These are phyloP conservation scores for Oryzias melastigma DNA, from an alignment of 2,113 vertebrate genomes.

Conservation along the genomic window DNA sequence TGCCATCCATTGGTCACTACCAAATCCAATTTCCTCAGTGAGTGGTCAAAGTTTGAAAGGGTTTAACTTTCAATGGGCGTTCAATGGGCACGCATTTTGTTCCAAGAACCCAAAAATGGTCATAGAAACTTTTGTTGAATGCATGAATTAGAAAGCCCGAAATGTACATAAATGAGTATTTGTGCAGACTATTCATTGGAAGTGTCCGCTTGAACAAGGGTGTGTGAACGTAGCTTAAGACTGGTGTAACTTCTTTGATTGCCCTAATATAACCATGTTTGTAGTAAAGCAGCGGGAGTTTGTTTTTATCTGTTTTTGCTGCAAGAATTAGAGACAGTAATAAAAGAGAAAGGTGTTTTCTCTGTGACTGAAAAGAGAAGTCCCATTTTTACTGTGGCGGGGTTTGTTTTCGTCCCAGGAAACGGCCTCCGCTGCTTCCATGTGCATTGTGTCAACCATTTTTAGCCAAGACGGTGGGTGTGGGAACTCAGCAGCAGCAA, in stretches of 20 bases:
- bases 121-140: no score
- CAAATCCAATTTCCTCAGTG: no score
- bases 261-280: neutral
- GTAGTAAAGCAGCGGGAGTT: constrained; percentile 6
- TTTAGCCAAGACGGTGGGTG: constrained; percentile 41
- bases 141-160: no score
- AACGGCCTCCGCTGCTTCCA: constrained; percentile 29
- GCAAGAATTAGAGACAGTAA: constrained; percentile 14
- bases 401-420: constrained; percentile 37
- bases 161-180: no score
- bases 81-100: no score
- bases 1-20: no score
- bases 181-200: no score
- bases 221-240: no score
- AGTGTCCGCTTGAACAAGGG: no score
- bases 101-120: no score
- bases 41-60: no score
- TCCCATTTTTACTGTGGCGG: constrained; percentile 7
- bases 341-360: constrained; percentile 22
- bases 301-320: constrained; percentile 4
- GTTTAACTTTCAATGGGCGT: no score
- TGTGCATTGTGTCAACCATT: constrained; percentile 43
- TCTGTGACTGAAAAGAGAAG: constrained; percentile 27
- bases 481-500: constrained; percentile 49
- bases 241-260: neutral